Conservation (phyloP, 2,113 vertebrate species). For the Pseudopodoces humilis region DNA sequence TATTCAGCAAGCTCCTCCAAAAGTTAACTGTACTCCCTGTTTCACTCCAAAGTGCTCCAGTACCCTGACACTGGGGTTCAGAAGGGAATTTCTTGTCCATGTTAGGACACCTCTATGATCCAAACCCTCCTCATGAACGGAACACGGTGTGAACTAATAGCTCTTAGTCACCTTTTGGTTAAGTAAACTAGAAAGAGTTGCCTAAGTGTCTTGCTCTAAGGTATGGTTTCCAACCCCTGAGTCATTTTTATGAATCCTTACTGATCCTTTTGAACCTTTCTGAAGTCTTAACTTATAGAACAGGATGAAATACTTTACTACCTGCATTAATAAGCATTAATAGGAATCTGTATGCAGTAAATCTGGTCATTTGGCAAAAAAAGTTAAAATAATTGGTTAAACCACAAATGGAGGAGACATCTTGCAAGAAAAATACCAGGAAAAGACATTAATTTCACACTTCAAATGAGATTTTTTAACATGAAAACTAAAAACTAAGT, state of each 20-base stretch:
- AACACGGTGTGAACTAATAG: not conserved
- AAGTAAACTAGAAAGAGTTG: not conserved
- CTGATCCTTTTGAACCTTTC: not conserved
- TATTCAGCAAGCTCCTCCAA: not conserved
- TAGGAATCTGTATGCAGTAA: not conserved
- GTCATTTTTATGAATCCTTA: not conserved
- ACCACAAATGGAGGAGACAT: not conserved
- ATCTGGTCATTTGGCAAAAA: not conserved
- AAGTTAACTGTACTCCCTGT: not conserved
- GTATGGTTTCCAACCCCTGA: not conserved
- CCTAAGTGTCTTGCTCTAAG: not conserved
- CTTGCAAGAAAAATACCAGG: not conserved
- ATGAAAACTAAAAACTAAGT: not conserved
- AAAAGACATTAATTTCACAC: not conserved
- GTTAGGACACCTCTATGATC: not conserved
- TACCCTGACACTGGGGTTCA: not conserved
- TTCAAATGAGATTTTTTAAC: not conserved
- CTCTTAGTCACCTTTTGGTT: not conserved
- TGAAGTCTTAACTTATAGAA: not conserved
- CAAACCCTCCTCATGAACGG: not conserved
- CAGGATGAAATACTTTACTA: not conserved
- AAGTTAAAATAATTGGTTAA: conserved; percentile 16
- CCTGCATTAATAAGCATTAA: not conserved
- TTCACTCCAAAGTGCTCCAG: not conserved
- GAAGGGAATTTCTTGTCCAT: not conserved